A percentile compares a stretch with the other conserved stretches of the same genome.
These are phyloP conservation scores for Cryptocephalus moraei DNA, from an alignment of 2,888 invertebrate species.

Conservation along the genomic window DNA sequence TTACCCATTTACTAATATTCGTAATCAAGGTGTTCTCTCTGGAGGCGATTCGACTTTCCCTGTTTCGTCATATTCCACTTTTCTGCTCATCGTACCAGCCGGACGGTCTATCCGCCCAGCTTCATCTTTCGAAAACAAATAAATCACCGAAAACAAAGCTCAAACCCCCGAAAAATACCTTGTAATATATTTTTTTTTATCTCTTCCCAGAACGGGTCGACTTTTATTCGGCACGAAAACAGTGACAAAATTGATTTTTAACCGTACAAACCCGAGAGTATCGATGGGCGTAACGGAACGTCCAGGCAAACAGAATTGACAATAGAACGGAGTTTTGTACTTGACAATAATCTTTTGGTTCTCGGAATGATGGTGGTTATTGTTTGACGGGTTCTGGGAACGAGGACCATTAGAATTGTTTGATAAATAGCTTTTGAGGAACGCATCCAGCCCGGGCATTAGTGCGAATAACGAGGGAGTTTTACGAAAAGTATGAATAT, in stretches of 20 bases:
- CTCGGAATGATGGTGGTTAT: constrained; percentile 12
- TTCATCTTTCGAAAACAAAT: not conserved
- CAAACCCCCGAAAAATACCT: too few species aligned
- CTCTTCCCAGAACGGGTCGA: constrained; percentile 1
- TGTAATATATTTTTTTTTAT: constrained; percentile 3
- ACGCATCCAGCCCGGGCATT: too few species aligned
- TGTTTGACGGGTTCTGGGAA: constrained; percentile 8
- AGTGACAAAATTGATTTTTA: constrained; percentile 17
- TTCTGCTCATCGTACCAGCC: not conserved
- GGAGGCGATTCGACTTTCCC: too few species aligned
- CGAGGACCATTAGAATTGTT: constrained; percentile 1
- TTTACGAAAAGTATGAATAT: too few species aligned
- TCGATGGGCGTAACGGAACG: constrained; percentile 12
- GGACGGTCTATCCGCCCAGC: not conserved
- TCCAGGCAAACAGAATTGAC: constrained; percentile 15
- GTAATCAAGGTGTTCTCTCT: too few species aligned
- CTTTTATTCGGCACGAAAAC: constrained; percentile 2
- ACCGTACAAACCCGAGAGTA: constrained; percentile 11
- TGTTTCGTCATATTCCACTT: too few species aligned
- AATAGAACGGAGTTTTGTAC: constrained; percentile 15
- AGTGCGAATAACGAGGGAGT: too few species aligned
- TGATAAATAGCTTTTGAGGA: too few species aligned
- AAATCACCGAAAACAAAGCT: constrained; percentile 1
- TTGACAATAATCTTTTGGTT: constrained; percentile 15
- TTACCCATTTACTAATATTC: too few species aligned